Evolutionary conservation across 64 coral and sea anemone species (phyloP).

Genomic region (Orbicella faveolata): DNA sequence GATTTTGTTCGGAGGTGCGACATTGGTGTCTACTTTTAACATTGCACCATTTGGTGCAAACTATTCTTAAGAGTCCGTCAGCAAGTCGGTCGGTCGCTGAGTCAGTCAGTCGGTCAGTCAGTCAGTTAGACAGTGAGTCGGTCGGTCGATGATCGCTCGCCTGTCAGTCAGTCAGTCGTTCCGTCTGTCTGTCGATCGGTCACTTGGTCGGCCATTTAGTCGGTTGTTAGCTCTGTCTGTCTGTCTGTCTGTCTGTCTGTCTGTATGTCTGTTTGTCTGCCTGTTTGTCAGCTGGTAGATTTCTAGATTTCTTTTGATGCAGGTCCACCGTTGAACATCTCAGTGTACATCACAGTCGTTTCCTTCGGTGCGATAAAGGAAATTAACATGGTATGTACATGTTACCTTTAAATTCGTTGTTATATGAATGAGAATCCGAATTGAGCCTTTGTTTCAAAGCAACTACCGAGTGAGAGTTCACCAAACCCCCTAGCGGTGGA

Average conservation of each 20-base stretch:
- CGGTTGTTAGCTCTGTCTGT: not conserved
- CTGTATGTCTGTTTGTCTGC: not conserved
- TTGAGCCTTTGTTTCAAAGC: too few relatives aligned
- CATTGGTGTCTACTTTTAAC: too few relatives aligned
- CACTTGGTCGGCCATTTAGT: too few relatives aligned
- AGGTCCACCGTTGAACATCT: conserved; percentile 81
- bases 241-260: not conserved
- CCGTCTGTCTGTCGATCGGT: too few relatives aligned
- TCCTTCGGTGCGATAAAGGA: conserved; percentile 76
- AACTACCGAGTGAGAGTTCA: too few relatives aligned
- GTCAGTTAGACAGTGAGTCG: not conserved
- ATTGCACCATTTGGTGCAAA: too few relatives aligned
- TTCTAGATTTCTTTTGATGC: not conserved
- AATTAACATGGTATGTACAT: conserved; percentile 71
- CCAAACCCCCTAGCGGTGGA: too few relatives aligned
- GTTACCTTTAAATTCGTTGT: not conserved
- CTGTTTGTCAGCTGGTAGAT: not conserved
- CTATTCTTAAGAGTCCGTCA: not conserved
- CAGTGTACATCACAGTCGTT: conserved; percentile 87
- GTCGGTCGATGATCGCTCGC: not conserved
- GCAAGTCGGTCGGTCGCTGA: not conserved
- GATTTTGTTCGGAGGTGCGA: too few relatives aligned
- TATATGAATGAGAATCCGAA: too few relatives aligned
- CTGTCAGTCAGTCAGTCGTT: too few relatives aligned
- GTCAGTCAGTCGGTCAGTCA: not conserved